Conservation (phyloP, 1,140 invertebrate genomes). For the Parasteatoda tepidariorum region DNA sequence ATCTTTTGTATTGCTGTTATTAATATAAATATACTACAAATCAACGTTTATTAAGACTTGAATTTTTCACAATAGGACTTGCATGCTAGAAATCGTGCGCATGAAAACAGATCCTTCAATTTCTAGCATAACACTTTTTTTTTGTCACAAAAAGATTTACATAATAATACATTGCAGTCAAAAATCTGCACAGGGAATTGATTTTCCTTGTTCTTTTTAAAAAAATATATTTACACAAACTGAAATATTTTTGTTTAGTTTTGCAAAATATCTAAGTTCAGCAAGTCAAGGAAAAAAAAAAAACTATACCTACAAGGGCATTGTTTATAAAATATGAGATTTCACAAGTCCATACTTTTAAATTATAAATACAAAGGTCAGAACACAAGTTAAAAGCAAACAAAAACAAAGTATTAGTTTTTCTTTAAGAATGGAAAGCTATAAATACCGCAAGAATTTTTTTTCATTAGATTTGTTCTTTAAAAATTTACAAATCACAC, state of each 20-base stretch:
- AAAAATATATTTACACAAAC: no score
- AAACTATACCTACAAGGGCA: not conserved
- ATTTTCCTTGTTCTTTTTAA: not conserved
- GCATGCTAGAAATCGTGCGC: constrained; percentile 7
- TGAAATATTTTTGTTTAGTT: no score
- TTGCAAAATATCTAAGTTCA: constrained; percentile 26
- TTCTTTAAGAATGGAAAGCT: no score
- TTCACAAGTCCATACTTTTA: no score
- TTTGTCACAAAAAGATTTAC: not conserved
- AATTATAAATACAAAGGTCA: no score
- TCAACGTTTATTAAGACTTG: not conserved
- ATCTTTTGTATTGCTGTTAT: constrained; percentile 29
- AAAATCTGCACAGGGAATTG: constrained; percentile 34
- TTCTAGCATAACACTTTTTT: not conserved
- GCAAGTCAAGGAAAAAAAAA: constrained; percentile 8
- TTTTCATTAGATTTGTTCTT: no score
- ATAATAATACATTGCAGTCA: constrained; percentile 13
- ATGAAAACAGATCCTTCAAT: constrained; percentile 34
- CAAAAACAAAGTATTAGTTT: no score
- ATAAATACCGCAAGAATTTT: no score
- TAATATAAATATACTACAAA: constrained; percentile 9
- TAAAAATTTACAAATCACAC: no score
- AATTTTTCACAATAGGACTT: not conserved
- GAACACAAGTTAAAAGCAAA: no score
- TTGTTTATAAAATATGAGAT: not conserved